Evolutionary conservation across 23 tunicate species (phyloP), one percentile per base, ranked within the genome.

Genomic region (Diplosoma virens): DNA sequence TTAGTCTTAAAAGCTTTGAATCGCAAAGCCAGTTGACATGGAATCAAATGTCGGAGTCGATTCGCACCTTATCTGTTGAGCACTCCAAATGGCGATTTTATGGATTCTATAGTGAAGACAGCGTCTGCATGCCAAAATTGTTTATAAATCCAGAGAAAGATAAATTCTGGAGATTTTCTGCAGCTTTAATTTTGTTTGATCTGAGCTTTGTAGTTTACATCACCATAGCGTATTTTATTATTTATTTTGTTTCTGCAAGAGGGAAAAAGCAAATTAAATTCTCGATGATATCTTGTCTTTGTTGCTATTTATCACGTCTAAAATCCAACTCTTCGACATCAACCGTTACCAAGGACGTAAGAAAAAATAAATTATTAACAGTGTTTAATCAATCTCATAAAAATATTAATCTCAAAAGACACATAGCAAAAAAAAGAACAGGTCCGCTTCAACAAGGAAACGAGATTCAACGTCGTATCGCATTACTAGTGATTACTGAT

Each of bases 81-180:
- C 50, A 76, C 78, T 52, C 73, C 60, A 78, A 89, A 18, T 89
- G 96, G 96, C 59, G 58, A 48, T 89, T 82, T 59, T 89, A 74
- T 60, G 87, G 88, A 30, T 89, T 66, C 79, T 89, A 89, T 77
- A 89, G 96, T 74, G 96, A 72, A 32, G 89, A 89, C 34, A 78
- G 88, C 30, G 96, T 89, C 2, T 89, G 96, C 75, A 82, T 89
- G 78, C 96, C 96, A 3, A 82, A 89, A 45, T 54, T 89, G 9
- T 89, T 50, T 67, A 80, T 83, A n/a, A 36, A 47, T 47, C 78
- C 80, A 1, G 34, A 30, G 24, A 69, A 67, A 21, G 96, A 89
- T 52, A 2, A 25, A 21, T 80, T 79, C 32, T 89, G 96, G 96
- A 29, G 47, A 37, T 78, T 82, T 71, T 80, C 96, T 17, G 59